Conservation (phyloP, 2,888 invertebrate species). For the Clistopyga incitator region DNA sequence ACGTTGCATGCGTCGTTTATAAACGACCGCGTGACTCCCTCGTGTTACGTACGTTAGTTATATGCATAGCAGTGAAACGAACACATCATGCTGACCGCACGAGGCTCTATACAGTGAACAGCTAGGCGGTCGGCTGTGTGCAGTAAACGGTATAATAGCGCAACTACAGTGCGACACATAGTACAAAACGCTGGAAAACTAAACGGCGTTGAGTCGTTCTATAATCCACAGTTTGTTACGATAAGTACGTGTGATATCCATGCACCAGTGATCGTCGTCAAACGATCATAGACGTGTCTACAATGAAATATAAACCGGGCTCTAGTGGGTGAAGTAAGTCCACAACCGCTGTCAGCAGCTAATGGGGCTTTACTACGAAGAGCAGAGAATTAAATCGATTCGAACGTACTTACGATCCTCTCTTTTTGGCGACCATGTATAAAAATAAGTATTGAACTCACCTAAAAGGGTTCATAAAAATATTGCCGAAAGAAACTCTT, state of each 20-base stretch:
- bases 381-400: background rate
- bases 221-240: conserved; percentile 57
- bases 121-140: background rate
- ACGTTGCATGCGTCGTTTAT: conserved; percentile 61
- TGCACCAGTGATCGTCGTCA: background rate
- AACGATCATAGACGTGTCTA: background rate
- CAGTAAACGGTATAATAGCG: background rate
- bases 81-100: background rate
- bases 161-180: conserved; percentile 13
- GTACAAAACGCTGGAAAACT: conserved; percentile 6
- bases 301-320: conserved; percentile 6
- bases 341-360: background rate
- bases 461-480: too few species aligned
- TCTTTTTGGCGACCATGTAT: too few species aligned
- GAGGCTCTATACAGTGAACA: conserved; percentile 27
- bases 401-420: too few species aligned
- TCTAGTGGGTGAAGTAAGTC: background rate
- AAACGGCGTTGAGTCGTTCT: conserved; percentile 24
- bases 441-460: too few species aligned
- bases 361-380: conserved; percentile 6
- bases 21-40: conserved; percentile 61
- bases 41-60: conserved; percentile 25
- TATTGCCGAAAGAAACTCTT: too few species aligned
- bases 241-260: conserved; percentile 44
- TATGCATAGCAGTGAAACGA: conserved; percentile 3